Conservation (phyloP, 2,797 vertebrate species). For the Graptemys geographica region DNA sequence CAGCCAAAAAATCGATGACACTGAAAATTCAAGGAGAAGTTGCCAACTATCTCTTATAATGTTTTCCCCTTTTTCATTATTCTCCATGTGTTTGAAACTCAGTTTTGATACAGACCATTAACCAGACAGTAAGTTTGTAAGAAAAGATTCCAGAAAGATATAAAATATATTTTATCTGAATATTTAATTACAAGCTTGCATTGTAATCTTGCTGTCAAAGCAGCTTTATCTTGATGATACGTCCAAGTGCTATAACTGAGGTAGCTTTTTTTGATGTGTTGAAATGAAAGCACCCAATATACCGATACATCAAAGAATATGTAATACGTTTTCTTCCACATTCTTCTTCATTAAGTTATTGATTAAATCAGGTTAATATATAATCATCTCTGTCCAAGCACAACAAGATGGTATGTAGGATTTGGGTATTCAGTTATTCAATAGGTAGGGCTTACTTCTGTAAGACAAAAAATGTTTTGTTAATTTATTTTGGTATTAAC, state of each 20-base stretch:
- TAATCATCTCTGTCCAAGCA: not conserved
- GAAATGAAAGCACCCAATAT: not conserved
- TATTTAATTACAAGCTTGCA: not conserved
- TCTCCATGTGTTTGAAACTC: not conserved
- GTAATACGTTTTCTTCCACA: not conserved
- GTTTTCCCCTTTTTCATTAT: not conserved
- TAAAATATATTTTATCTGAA: not conserved
- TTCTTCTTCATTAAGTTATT: not conserved
- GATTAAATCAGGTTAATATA: not conserved
- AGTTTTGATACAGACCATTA: not conserved
- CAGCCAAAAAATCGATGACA: not conserved
- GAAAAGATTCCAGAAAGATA: not conserved
- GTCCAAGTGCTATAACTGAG: not conserved
- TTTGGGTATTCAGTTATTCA: not conserved
- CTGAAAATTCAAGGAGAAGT: not conserved
- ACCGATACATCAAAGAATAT: not conserved
- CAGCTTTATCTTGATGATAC: not conserved
- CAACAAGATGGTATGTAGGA: not conserved
- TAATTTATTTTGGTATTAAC: not conserved
- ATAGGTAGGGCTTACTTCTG: not conserved
- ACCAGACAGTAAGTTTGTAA: not conserved
- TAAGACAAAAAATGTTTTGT: fast-evolving
- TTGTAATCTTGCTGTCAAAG: conserved; percentile 5
- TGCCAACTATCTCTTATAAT: not conserved
- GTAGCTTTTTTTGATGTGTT: not conserved